These are phyloP conservation scores for Pterocles gutturalis DNA, from an alignment of 2,113 vertebrate genomes.

Conservation along the genomic window DNA sequence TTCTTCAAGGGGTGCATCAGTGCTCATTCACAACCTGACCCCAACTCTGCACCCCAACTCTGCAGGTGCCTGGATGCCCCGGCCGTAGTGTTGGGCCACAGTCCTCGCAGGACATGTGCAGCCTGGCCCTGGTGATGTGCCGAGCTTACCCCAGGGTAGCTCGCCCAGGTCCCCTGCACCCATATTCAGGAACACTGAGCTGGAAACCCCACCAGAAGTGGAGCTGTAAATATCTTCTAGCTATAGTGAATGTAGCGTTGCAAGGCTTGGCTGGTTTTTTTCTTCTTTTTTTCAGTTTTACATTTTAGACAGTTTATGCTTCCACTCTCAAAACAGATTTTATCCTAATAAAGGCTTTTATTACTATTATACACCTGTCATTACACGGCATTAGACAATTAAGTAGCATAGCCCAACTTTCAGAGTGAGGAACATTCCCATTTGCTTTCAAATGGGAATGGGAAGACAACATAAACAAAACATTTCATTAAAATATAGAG, in stretches of 20 bases:
- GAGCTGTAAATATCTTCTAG: background rate
- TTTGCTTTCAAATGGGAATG: slow-evolving; percentile 16
- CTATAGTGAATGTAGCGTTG: background rate
- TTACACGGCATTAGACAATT: slow-evolving; percentile 75
- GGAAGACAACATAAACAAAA: slow-evolving; percentile 60
- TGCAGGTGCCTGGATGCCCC: background rate
- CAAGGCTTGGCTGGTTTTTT: background rate
- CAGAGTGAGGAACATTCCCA: slow-evolving; percentile 48
- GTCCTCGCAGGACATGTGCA: background rate
- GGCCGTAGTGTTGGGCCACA: background rate
- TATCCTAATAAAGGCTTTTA: slow-evolving; percentile 75
- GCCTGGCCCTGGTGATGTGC: background rate
- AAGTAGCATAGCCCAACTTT: slow-evolving; percentile 48
- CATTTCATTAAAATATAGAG: slow-evolving; percentile 70
- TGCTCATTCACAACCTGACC: background rate
- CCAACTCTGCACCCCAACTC: background rate
- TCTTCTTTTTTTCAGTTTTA: background rate
- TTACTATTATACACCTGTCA: slow-evolving; percentile 79
- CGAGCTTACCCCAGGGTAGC: background rate
- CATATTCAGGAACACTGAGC: accelerated
- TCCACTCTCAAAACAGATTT: slow-evolving; percentile 74
- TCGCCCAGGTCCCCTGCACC: background rate
- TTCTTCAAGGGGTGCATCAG: background rate
- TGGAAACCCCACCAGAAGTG: background rate
- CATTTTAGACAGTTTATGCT: slow-evolving; percentile 66